Evolutionary conservation across 2,888 invertebrate genomes (phyloP).

Genomic region (Zaprionus lineosus): DNA sequence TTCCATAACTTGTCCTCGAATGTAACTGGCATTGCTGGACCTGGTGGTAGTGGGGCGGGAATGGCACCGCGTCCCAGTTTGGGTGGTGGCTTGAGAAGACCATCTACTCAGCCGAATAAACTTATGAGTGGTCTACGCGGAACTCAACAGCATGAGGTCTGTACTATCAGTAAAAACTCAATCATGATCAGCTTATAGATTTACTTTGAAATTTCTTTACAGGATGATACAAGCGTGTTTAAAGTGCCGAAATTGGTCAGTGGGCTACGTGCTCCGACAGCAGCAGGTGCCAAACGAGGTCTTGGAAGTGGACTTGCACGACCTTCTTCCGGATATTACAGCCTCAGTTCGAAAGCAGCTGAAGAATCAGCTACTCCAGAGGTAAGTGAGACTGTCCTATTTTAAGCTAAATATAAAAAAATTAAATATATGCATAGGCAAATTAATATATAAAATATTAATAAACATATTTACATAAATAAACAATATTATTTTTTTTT

Average conservation of each 20-base stretch:
- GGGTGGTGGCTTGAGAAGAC: conserved; percentile 55
- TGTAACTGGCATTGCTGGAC: conserved; percentile 45
- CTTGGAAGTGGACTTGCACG: conserved; percentile 74
- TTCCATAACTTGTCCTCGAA: conserved; percentile 81
- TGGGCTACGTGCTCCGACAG: conserved; percentile 73
- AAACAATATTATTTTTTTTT: not conserved
- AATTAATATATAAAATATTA: no score
- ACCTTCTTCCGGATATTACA: conserved; percentile 82
- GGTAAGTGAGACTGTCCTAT: conserved; percentile 24
- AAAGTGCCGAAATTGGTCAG: conserved; percentile 79
- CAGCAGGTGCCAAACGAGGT: conserved; percentile 66
- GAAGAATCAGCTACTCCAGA: conserved; percentile 73
- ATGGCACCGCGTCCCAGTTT: conserved; percentile 47
- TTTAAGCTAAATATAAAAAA: no score
- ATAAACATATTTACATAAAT: no score
- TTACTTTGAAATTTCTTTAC: no score
- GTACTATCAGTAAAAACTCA: not conserved
- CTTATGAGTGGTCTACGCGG: conserved; percentile 19
- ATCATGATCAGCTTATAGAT: no score
- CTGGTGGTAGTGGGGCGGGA: conserved; percentile 4
- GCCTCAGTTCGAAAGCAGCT: conserved; percentile 64
- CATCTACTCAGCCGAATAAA: conserved; percentile 44
- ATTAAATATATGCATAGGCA: no score
- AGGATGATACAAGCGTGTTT: conserved; percentile 71
- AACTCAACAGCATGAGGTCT: conserved; percentile 46